Base-by-base conservation (phyloP, 92 coral and sea anemone species). In the Montipora capitata region DNA sequence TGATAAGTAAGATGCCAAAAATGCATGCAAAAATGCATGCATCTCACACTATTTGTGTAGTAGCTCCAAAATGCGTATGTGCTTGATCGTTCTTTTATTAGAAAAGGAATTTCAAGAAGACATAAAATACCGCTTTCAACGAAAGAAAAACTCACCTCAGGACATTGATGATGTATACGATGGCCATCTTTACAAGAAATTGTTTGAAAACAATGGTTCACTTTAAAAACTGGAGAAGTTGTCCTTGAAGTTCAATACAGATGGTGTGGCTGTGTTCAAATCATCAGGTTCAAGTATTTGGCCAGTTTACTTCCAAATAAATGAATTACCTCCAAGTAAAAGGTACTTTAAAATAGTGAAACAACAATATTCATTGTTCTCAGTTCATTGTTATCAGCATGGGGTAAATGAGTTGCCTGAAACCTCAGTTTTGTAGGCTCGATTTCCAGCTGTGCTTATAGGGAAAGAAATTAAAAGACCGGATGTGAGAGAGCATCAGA, bases 221-320 rank as follows among this genome's bases (percentile, higher is more conserved):
- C 76, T 90, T 74, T 68, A 66, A 38, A 74, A 85, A 40, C 75
- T 74, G 16, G 58, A 58, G 62, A n/a, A n/a, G n/a, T n/a, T n/a
- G n/a, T n/a, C n/a, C n/a, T n/a, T n/a, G n/a, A n/a, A n/a, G n/a
- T n/a, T n/a, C n/a, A n/a, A n/a, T n/a, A n/a, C n/a, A n/a, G n/a
- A n/a, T n/a, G n/a, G n/a, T n/a, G n/a, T n/a, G 84, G 84, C 89
- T 11, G 42, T 90, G 1, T 90, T 90, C 16, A 85, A 84, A 66
- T 90, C 93, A 16, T 90, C 93, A 72, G 82, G 70, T 27, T 79
- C 86, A 51, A 65, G 86, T 52, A 65, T 90, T 41, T 90, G 93
- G 93, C 93, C 90, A n/a, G 76, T 90, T 40, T 90, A 68, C 76
- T 85, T 90, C 45, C 72, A 12, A n/a, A n/a, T n/a, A n/a, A n/a